Base-by-base conservation (phyloP, 2,888 invertebrate genomes). In the Busseola fusca region DNA sequence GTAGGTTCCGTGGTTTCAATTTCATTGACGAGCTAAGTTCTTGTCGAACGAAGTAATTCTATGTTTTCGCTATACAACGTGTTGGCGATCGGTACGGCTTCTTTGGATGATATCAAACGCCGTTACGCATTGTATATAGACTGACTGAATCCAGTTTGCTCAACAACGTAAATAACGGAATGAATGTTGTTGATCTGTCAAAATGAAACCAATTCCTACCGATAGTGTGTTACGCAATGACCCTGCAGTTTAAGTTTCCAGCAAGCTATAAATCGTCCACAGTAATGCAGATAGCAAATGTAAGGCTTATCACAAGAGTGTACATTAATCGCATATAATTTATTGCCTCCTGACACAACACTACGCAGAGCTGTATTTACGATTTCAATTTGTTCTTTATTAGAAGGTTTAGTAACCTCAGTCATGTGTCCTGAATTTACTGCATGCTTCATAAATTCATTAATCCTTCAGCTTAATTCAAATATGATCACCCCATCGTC, bases 261-360 rank as follows among this genome's bases (percentile, higher is more conserved):
- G 45, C 54, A 50, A 9, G 57, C 75, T 21, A 69, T 65, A 78
- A 79, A 74, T 74, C 63, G 12, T 12, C 7, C 6, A 3, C 63
- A 56, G 37, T 56, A 52, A 50, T 69, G 30, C 52, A 48, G 64
- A 68, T 64, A 50, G 10, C 48, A 40, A 16, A 59, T 50, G 54
- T 64, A 45, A 50, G 54, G 69, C 37, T 65, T 48, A 54, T 3
- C 34, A 34, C 34, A 34, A 34, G 58, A 69, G 42, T 37, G 3
- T 48, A 37, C 54, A 63, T 69, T 50, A 50, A 62, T 62, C 14
- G 30, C 21, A 0, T 54, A 42, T 14, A 3, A 65, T 79, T 58
- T 74, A 69, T 59, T 34, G 6, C 40, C 3, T 14, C 0, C 30
- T 14, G 1, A 27, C 56, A 45, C 25, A 60, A 57, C 10, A 3